These are phyloP conservation scores for Dreissena rostriformis DNA, from an alignment of 1,140 invertebrate genomes.

Conservation along the genomic window DNA sequence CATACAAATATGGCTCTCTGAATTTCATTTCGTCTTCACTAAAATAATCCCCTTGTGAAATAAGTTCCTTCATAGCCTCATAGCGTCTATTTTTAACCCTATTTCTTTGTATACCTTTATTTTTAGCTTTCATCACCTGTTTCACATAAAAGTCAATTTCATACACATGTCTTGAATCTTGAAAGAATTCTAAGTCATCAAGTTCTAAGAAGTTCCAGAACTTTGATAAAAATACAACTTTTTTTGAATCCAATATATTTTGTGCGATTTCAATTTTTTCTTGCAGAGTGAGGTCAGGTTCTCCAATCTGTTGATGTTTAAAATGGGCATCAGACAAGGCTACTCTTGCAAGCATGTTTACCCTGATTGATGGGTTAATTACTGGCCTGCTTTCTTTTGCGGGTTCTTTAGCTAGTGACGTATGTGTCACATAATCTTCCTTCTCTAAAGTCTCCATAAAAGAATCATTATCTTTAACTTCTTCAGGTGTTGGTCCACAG, in stretches of 20 bases:
- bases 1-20: constrained; percentile 93
- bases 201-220: constrained; percentile 89
- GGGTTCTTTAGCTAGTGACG: too few relatives aligned
- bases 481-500: too few relatives aligned
- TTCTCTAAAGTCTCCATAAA: too few relatives aligned
- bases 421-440: too few relatives aligned
- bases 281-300: constrained; percentile 86
- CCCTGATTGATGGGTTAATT: background rate
- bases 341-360: constrained; percentile 73
- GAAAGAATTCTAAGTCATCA: constrained; percentile 88
- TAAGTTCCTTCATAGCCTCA: constrained; percentile 89
- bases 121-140: constrained; percentile 81
- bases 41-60: constrained; percentile 90
- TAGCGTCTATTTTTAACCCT: constrained; percentile 91
- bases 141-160: constrained; percentile 85
- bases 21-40: constrained; percentile 96
- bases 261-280: constrained; percentile 88
- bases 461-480: too few relatives aligned
- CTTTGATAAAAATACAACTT: constrained; percentile 87
- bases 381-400: too few relatives aligned
- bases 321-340: constrained; percentile 82
- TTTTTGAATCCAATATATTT: constrained; percentile 86
- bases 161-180: constrained; percentile 81
- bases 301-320: constrained; percentile 90
- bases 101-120: constrained; percentile 78